These are phyloP conservation scores for Syrmaticus mikado DNA, from an alignment of 2,113 vertebrate genomes.

Conservation along the genomic window DNA sequence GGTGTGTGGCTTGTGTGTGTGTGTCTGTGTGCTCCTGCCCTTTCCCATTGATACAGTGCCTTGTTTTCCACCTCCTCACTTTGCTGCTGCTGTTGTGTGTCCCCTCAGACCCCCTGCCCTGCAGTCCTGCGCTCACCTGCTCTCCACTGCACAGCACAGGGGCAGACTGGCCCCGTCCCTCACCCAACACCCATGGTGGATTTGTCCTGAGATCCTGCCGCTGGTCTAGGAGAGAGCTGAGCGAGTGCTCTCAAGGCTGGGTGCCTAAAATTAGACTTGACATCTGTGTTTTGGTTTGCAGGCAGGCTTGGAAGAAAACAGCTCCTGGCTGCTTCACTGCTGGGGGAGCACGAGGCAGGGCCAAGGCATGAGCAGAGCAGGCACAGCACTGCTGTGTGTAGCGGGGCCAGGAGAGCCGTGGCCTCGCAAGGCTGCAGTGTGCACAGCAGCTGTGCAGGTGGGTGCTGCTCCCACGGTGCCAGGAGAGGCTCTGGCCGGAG, in stretches of 20 bases:
- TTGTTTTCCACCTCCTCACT: background rate
- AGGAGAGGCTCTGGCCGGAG: background rate
- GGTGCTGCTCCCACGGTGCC: background rate
- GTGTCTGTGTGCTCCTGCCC: fast-evolving
- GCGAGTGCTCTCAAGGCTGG: conserved; percentile 13
- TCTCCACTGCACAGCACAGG: no score
- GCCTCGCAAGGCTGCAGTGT: background rate
- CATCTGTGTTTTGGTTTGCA: conserved; percentile 45
- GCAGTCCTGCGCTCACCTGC: no score
- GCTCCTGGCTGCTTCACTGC: background rate
- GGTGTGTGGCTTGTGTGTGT: background rate
- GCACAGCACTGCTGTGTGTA: no score
- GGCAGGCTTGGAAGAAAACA: background rate
- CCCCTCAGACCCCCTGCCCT: no score
- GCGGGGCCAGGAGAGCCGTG: fast-evolving
- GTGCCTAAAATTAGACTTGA: conserved; percentile 61
- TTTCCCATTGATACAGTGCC: background rate
- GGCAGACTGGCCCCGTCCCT: background rate
- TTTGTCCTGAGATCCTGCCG: background rate
- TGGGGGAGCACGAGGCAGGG: fast-evolving
- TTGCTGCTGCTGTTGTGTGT: background rate
- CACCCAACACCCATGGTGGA: background rate
- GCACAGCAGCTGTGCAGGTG: background rate
- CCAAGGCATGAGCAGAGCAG: background rate
- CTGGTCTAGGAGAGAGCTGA: background rate